These are phyloP conservation scores for Sciurus carolinensis DNA, from an alignment of 2,797 vertebrate genomes.

Conservation along the genomic window DNA sequence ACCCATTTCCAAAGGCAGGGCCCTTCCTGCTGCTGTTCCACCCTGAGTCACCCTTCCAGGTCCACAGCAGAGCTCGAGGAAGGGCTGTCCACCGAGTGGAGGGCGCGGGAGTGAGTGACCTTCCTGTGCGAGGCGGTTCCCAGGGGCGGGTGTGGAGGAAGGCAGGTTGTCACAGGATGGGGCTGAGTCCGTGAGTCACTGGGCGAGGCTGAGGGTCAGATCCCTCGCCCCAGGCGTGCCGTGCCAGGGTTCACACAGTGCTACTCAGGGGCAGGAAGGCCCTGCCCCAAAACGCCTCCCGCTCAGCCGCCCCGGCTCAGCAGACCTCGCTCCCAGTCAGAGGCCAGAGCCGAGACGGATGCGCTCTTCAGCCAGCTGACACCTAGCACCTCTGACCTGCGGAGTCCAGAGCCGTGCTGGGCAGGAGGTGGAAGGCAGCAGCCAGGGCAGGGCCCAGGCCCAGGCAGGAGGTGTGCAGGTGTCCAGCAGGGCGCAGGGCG, in stretches of 20 bases:
- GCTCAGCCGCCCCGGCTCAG: no score
- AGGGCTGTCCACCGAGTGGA: slow-evolving; percentile 18
- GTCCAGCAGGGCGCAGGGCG: no score
- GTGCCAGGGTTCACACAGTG: neutral
- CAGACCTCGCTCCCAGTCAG: neutral
- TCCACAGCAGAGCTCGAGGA: slow-evolving; percentile 36
- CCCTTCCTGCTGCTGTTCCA: neutral
- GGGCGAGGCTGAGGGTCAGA: neutral
- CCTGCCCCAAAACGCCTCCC: neutral
- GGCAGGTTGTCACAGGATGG: slow-evolving; percentile 59
- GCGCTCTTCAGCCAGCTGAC: neutral
- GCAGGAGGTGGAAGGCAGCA: no score
- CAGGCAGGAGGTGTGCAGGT: no score
- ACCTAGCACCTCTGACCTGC: neutral
- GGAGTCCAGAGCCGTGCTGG: slow-evolving; percentile 1
- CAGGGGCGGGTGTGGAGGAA: slow-evolving; percentile 27
- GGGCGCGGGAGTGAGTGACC: neutral
- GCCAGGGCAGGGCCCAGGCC: no score
- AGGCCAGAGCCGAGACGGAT: neutral
- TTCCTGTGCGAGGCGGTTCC: slow-evolving; percentile 60
- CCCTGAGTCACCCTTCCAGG: slow-evolving; percentile 32
- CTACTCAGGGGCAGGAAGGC: neutral
- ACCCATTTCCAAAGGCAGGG: neutral
- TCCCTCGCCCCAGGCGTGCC: neutral
- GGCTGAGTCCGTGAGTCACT: slow-evolving; percentile 70